Conservation (phyloP, 2,113 vertebrate genomes). For the Psittacula cyanocephala region DNA sequence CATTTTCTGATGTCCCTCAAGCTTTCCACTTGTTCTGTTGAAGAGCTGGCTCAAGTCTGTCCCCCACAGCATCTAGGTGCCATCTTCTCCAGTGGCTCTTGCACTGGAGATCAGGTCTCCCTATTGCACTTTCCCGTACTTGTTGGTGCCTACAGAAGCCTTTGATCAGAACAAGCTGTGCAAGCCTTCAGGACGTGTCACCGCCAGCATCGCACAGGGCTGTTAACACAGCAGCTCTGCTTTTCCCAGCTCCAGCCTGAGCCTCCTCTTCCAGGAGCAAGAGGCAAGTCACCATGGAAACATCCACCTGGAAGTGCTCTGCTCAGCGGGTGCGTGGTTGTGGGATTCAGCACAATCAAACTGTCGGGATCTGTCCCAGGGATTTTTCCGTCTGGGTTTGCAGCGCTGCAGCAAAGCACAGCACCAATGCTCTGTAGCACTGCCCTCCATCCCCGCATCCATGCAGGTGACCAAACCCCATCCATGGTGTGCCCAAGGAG, state of each 20-base stretch:
- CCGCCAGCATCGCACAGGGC: rapidly evolving
- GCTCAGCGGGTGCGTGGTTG: rapidly evolving
- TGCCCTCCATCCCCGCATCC: rapidly evolving
- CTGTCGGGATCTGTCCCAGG: not conserved
- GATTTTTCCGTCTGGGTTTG: not conserved
- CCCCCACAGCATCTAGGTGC: not conserved
- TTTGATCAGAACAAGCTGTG: not conserved
- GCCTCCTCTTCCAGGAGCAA: not conserved
- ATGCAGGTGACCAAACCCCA: not conserved
- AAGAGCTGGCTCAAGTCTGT: not conserved
- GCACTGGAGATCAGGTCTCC: not conserved
- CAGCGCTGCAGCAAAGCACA: not conserved
- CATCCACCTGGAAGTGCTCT: not conserved
- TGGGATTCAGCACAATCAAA: not conserved
- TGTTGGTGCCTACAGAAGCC: not conserved
- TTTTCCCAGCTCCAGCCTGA: not conserved
- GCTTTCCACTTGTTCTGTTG: not conserved
- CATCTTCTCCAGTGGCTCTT: not conserved
- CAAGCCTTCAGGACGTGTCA: not conserved
- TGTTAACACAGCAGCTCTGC: not conserved
- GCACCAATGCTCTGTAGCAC: not conserved
- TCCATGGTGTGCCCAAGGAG: not conserved
- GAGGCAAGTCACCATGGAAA: constrained; percentile 13
- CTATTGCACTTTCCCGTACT: rapidly evolving
- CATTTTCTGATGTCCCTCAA: not conserved